Evolutionary conservation across 2,113 vertebrate species (phyloP).

Genomic region (Xiphophorus maculatus): DNA sequence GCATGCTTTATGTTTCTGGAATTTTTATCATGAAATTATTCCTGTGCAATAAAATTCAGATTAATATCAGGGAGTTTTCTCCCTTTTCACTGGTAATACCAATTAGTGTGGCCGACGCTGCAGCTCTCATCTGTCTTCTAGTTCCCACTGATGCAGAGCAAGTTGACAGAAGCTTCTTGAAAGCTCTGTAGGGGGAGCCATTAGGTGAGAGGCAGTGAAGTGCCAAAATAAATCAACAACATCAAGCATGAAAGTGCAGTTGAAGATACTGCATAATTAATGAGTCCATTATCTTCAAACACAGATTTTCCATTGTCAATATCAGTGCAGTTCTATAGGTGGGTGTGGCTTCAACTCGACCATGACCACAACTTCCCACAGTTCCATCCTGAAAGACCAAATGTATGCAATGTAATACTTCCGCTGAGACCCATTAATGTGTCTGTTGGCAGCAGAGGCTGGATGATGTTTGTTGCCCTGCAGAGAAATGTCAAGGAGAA

Average conservation of each 20-base stretch:
- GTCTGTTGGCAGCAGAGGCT: not conserved
- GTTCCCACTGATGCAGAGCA: not conserved
- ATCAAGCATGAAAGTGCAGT: constrained; percentile 34
- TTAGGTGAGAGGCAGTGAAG: constrained; percentile 1
- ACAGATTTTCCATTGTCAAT: constrained; percentile 1
- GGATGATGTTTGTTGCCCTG: not conserved
- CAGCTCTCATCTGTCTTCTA: not conserved
- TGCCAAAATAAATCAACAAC: constrained; percentile 14
- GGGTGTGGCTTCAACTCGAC: not conserved
- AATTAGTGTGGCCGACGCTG: no score
- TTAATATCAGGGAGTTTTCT: no score
- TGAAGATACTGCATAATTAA: constrained; percentile 51
- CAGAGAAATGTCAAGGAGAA: not conserved
- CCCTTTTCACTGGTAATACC: no score
- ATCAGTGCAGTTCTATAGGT: constrained; percentile 4
- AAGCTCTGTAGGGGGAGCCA: constrained; percentile 31
- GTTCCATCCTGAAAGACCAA: not conserved
- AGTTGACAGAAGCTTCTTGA: constrained; percentile 31
- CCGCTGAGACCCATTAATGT: not conserved
- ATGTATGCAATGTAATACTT: not conserved
- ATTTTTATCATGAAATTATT: no score
- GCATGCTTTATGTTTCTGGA: no score
- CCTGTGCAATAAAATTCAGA: no score
- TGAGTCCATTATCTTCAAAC: constrained; percentile 48
- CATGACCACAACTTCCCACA: not conserved